Evolutionary conservation across 2,113 vertebrate species (phyloP).

Genomic region (Aegotheles bennettii): DNA sequence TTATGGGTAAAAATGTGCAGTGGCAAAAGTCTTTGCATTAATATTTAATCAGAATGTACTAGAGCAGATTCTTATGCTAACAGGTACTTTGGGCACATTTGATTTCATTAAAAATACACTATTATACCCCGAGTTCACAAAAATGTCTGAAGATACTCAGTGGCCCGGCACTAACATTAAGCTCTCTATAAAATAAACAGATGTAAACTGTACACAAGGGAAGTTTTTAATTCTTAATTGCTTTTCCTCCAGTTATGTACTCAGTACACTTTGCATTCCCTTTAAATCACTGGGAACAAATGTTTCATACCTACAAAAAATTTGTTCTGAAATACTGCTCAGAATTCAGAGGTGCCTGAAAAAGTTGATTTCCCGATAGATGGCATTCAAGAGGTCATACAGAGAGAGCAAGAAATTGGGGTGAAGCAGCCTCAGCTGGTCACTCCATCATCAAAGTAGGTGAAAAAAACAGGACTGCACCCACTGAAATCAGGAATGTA

Average conservation of each 20-base stretch:
- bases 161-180: neutral
- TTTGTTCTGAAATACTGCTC: neutral
- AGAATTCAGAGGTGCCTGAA: neutral
- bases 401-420: neutral
- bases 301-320: neutral
- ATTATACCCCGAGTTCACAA: neutral
- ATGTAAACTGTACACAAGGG: neutral
- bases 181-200: neutral
- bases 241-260: neutral
- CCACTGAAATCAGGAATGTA: neutral
- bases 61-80: constrained; percentile 42
- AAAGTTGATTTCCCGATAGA: neutral
- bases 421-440: neutral
- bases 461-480: neutral
- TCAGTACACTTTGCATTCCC: neutral
- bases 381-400: neutral
- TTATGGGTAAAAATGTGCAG: constrained; percentile 51
- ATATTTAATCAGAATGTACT: constrained; percentile 57
- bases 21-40: constrained; percentile 58
- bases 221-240: neutral
- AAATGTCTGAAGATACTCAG: neutral
- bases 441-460: neutral
- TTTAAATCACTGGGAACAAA: neutral
- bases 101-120: constrained; percentile 35
- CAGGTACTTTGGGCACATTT: constrained; percentile 27